These are phyloP conservation scores for Spodoptera litura DNA, from an alignment of 1,140 invertebrate species.

Conservation along the genomic window DNA sequence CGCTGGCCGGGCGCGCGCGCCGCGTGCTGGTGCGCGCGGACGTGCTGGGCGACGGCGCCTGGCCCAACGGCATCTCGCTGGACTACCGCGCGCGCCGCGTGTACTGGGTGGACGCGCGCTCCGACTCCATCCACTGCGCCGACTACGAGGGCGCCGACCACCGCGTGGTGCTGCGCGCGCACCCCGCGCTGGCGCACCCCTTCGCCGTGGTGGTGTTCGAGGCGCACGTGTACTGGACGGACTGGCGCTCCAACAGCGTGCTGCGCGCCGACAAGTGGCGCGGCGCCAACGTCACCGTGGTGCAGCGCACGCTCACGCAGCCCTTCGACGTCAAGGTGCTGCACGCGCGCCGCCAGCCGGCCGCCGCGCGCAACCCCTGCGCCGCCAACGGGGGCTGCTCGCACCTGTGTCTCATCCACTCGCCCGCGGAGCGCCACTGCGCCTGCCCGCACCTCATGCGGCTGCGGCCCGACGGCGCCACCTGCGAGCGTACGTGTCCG, in stretches of 20 bases:
- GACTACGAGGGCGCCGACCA: slow-evolving; percentile 92
- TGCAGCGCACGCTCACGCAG: slow-evolving; percentile 89
- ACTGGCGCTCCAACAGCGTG: slow-evolving; percentile 92
- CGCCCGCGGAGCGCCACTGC: slow-evolving; percentile 88
- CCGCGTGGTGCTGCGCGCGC: slow-evolving; percentile 89
- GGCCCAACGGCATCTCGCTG: slow-evolving; percentile 95
- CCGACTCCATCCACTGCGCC: slow-evolving; percentile 94
- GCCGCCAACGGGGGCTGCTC: slow-evolving; percentile 91
- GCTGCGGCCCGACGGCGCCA: slow-evolving; percentile 83
- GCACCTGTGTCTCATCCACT: slow-evolving; percentile 93
- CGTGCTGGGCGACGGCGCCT: slow-evolving; percentile 91
- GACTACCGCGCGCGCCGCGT: slow-evolving; percentile 92
- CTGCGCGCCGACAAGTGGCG: slow-evolving; percentile 92
- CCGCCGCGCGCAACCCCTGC: slow-evolving; percentile 88
- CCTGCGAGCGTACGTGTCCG: slow-evolving; percentile 86
- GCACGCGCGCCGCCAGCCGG: slow-evolving; percentile 91
- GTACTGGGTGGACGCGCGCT: slow-evolving; percentile 94
- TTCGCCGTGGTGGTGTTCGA: slow-evolving; percentile 95
- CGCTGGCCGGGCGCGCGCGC: slow-evolving; percentile 91
- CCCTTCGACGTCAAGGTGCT: slow-evolving; percentile 94
- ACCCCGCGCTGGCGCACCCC: slow-evolving; percentile 93
- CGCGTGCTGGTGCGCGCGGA: slow-evolving; percentile 87
- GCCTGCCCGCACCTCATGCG: slow-evolving; percentile 91
- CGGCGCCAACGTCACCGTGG: slow-evolving; percentile 87
- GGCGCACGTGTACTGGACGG: slow-evolving; percentile 97